phyloP scores from a whole-genome alignment of 1,140 invertebrate genomes.

The Nixonia krombeini region DNA sequence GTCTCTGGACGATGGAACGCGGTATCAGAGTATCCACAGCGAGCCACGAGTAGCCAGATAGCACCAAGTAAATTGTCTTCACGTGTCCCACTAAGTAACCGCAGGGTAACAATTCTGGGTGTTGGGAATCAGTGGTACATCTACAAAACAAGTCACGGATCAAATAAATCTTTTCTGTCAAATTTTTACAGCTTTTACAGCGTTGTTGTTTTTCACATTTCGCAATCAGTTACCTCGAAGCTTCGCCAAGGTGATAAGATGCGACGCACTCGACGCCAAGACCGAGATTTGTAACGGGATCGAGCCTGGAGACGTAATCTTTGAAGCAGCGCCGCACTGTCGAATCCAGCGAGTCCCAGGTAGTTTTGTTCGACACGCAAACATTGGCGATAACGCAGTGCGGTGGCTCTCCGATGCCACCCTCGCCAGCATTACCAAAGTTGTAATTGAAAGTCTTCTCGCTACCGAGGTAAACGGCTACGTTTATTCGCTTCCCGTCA shows the following conservation, averaged over 20 bases:
- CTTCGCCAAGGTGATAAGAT: conserved; percentile 93
- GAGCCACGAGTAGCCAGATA: conserved; percentile 91
- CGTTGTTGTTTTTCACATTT: too few species aligned
- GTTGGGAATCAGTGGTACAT: conserved; percentile 73
- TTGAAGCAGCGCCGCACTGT: conserved; percentile 93
- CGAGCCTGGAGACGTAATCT: conserved; percentile 93
- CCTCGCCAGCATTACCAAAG: conserved; percentile 54
- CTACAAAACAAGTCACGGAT: conserved; percentile 35
- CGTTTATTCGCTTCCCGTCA: conserved; percentile 88
- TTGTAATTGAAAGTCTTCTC: conserved; percentile 79
- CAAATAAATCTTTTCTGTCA: too few species aligned
- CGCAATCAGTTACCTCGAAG: conserved; percentile 80
- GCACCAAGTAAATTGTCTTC: conserved; percentile 84
- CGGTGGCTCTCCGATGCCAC: conserved; percentile 74
- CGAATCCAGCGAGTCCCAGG: conserved; percentile 95
- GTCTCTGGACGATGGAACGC: conserved; percentile 93
- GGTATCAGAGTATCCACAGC: conserved; percentile 97
- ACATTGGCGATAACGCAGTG: conserved; percentile 87
- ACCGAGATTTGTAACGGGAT: conserved; percentile 92
- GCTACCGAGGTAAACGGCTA: conserved; percentile 87
- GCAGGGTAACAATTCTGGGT: conserved; percentile 91
- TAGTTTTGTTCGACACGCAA: conserved; percentile 91
- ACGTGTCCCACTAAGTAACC: conserved; percentile 94
- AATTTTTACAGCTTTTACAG: background rate
- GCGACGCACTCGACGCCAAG: conserved; percentile 90